A percentile compares a stretch with the other conserved stretches of the same genome.
Evolutionary conservation across 2,113 vertebrate genomes (phyloP).

Genomic region (Psophia crepitans): DNA sequence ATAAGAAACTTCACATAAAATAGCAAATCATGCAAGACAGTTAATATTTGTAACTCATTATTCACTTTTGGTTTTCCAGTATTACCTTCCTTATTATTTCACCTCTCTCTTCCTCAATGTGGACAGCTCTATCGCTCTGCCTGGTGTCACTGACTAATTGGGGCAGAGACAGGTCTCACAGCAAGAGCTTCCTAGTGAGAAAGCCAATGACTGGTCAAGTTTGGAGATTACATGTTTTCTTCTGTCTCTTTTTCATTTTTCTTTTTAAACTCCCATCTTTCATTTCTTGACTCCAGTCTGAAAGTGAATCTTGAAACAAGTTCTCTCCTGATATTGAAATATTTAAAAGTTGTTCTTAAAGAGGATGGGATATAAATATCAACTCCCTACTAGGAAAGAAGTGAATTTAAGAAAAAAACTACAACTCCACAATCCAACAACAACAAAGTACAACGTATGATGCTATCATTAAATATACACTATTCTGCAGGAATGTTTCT

Average conservation of each 20-base stretch:
- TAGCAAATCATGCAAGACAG: not conserved
- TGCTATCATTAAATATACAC: not conserved
- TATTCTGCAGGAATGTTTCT: not conserved
- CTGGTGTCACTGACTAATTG: not conserved
- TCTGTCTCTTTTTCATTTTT: not conserved
- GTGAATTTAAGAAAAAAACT: not conserved
- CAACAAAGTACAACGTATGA: not conserved
- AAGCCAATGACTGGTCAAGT: not conserved
- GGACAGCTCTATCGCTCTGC: not conserved
- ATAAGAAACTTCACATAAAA: not conserved
- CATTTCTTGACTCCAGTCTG: not conserved
- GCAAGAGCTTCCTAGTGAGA: not conserved
- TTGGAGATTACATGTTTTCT: not conserved
- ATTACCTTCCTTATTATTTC: not conserved
- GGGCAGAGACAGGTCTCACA: not conserved
- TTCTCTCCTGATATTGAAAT: not conserved
- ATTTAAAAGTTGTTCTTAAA: conserved; percentile 1
- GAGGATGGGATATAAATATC: not conserved
- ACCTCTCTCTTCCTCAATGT: not conserved
- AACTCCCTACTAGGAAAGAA: not conserved
- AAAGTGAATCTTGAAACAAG: conserved; percentile 2
- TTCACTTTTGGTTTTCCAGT: not conserved
- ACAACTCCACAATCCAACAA: not conserved
- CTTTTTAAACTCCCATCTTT: not conserved
- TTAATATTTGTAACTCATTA: not conserved